Evolutionary conservation across 1,140 invertebrate genomes (phyloP).

Genomic region (Vanessa tameamea): DNA sequence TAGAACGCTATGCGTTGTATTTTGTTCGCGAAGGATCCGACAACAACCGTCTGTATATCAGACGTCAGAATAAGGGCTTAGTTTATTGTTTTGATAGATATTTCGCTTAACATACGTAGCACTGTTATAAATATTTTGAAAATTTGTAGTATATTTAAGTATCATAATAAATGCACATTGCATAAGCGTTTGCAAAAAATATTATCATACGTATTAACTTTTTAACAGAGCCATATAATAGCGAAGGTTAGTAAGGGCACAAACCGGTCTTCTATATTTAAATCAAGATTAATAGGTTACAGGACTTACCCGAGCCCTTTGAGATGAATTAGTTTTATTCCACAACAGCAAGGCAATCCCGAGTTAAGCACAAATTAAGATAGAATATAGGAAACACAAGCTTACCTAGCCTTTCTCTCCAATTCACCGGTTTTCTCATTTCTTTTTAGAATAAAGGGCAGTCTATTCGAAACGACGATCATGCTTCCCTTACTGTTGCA

Average conservation of each 20-base stretch:
- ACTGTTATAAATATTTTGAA: no score
- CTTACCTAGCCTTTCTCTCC: conserved; percentile 90
- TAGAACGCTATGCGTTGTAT: no score
- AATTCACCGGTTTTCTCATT: conserved; percentile 86
- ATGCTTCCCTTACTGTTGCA: conserved; percentile 85
- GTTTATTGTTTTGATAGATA: no score
- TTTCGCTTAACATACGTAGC: no score
- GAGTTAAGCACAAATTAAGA: neutral
- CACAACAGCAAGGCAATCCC: neutral
- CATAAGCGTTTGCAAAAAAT: no score
- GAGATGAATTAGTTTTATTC: neutral
- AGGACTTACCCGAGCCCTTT: conserved; percentile 14
- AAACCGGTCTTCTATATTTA: conserved; percentile 21
- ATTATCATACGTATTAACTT: no score
- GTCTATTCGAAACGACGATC: conserved; percentile 94
- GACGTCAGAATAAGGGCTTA: no score
- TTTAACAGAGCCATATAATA: neutral
- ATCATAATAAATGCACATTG: no score
- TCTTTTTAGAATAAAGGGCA: conserved; percentile 91
- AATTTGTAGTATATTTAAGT: no score
- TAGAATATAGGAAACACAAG: neutral
- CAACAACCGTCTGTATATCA: no score
- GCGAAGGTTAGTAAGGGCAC: neutral
- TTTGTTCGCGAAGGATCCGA: no score
- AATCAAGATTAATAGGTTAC: conserved; percentile 15